phyloP scores from a whole-genome alignment of 2,888 invertebrate genomes.

The Troides oblongomaculatus region DNA sequence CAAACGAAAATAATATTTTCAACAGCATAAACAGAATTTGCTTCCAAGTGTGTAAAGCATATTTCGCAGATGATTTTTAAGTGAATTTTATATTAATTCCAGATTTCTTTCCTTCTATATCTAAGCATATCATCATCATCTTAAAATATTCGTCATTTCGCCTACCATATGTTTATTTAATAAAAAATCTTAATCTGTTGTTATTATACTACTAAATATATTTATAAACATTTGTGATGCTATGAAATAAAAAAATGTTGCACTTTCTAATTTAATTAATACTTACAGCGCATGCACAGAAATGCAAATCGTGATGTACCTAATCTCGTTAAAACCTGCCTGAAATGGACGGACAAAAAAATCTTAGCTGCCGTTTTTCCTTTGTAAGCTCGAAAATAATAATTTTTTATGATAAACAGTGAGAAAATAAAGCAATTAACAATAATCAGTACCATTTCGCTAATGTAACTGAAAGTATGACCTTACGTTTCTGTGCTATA shows the following conservation, averaged over 20 bases:
- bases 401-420: not conserved
- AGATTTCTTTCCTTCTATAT: too few species aligned
- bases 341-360: slow-evolving; percentile 17
- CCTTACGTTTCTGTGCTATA: too few species aligned
- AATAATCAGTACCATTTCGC: not conserved
- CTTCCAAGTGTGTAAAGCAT: not conserved
- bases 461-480: not conserved
- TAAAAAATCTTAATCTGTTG: not conserved
- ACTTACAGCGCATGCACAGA: slow-evolving; percentile 12
- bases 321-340: slow-evolving; percentile 23
- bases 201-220: not conserved
- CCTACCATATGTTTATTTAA: not conserved
- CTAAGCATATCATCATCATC: too few species aligned
- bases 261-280: slow-evolving; percentile 13
- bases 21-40: not conserved
- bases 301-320: slow-evolving; percentile 22
- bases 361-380: slow-evolving; percentile 4
- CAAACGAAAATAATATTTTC: not conserved
- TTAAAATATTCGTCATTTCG: not conserved
- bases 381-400: slow-evolving; percentile 15
- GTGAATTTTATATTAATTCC: too few species aligned
- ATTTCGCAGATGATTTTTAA: too few species aligned
- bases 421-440: not conserved
- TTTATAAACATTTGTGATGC: not conserved
- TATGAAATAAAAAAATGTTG: not conserved